Base-by-base conservation (phyloP, 2,113 vertebrate genomes). In the Chloroceryle aenea region DNA sequence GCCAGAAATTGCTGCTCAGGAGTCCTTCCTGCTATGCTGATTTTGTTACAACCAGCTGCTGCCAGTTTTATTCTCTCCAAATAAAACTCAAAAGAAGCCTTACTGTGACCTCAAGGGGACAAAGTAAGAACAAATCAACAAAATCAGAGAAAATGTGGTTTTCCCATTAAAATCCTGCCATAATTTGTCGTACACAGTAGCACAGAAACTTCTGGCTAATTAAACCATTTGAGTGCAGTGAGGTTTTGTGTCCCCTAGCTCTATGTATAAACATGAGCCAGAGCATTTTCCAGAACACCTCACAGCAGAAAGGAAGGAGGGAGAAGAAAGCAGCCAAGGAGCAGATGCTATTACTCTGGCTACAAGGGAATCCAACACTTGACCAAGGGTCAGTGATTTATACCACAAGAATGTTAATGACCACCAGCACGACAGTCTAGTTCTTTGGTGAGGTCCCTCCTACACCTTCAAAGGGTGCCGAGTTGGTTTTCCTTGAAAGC, bases 331-430 rank as follows among this genome's bases (percentile, higher is more conserved):
- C 73, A 90, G 91, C 72, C 88, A 81, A 93, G 52, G 14, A 91
- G 48, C 72, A 72, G 92, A 88, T 89, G 80, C 93, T 96, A 64
- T 93, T 81, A 84, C 64, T 86, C 67, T 77, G 68, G 71, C 78
- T 83, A 75, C 36, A 74, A 75, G 74, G 80, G 66, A 89, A 93
- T 93, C 80, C 77, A 94, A 52, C 45, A 47, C 62, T 94, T 94
- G 85, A 89, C 75, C 29, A 16, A 87, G 34, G 87, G 88, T 92
- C 81, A 75, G 69, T 88, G 71, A 87, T 85, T 94, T 95, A 95
- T 73, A 90, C 95, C 83, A 85, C 89, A 90, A 89, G 85, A 95
- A 95, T 93, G 94, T 87, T 96, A 94, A 97, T 62, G 73, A 90
- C 40, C 84, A 72, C 64, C 61, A 95, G 87, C 76, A 78, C 1